These are phyloP conservation scores for Acipenser ruthenus DNA, from an alignment of 2,797 vertebrate genomes.

Conservation along the genomic window DNA sequence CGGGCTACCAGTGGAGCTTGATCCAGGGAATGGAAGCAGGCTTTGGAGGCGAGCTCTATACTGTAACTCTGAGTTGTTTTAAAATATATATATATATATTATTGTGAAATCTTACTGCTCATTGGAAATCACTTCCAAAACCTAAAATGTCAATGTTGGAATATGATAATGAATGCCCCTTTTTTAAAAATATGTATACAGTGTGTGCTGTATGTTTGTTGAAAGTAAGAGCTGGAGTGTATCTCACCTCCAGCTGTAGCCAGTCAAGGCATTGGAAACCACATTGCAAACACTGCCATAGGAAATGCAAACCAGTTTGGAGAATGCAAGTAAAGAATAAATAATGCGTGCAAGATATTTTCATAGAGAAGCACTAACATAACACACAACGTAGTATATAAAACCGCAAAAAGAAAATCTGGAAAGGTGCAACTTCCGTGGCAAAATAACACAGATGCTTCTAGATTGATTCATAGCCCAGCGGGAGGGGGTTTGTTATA, in stretches of 20 bases:
- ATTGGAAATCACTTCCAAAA: not conserved
- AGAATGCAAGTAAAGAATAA: not conserved
- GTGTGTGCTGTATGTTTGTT: not conserved
- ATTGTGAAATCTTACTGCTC: not conserved
- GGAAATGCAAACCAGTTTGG: not conserved
- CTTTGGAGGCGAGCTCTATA: not conserved
- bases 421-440: not conserved
- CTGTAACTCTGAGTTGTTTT: not conserved
- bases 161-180: not conserved
- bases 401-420: not conserved
- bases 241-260: not conserved
- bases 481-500: not conserved
- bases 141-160: not conserved
- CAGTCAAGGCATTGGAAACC: not conserved
- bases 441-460: conserved; percentile 17
- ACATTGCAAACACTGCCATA: not conserved
- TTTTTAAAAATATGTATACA: not conserved
- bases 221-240: not conserved
- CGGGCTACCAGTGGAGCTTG: not conserved
- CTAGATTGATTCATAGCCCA: conserved; percentile 16
- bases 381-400: not conserved
- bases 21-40: not conserved
- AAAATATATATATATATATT: not conserved
- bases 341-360: not conserved
- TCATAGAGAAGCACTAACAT: not conserved